Percentiles rank a stretch among this genome's conserved stretches.
Evolutionary conservation across 2,113 vertebrate species (phyloP).

Genomic region (Bettongia penicillata): DNA sequence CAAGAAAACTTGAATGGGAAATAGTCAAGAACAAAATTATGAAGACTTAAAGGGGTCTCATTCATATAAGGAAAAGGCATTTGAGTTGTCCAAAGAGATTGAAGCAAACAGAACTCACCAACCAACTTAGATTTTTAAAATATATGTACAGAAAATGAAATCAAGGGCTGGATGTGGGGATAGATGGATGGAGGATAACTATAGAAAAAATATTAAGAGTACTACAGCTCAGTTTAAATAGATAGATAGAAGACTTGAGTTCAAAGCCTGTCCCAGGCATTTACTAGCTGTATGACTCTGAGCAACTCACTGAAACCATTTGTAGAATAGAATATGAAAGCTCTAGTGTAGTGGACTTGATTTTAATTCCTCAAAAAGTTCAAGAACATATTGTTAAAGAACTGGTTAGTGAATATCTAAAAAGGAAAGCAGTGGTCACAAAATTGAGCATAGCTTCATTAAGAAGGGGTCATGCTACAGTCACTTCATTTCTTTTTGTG

Average conservation of each 20-base stretch:
- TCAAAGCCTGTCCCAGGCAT: not conserved
- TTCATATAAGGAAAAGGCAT: not conserved
- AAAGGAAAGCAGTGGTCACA: too few species aligned
- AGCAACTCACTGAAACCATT: conserved; percentile 9
- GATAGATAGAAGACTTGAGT: not conserved
- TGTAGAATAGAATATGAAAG: not conserved
- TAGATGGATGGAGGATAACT: not conserved
- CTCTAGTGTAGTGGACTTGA: too few species aligned
- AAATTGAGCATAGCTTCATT: too few species aligned
- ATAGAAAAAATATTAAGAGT: not conserved
- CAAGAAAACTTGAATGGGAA: not conserved
- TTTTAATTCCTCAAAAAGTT: too few species aligned
- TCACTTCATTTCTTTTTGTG: too few species aligned
- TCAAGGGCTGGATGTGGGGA: not conserved
- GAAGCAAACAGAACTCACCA: not conserved
- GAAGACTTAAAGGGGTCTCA: not conserved
- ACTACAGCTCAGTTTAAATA: not conserved
- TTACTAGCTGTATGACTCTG: not conserved
- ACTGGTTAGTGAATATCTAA: too few species aligned
- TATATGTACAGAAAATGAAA: not conserved
- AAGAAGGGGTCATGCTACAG: too few species aligned
- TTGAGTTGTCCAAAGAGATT: not conserved
- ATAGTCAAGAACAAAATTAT: not conserved
- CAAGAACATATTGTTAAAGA: too few species aligned
- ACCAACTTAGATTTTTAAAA: not conserved